Conservation (phyloP, 1,140 invertebrate genomes). For the Arctopsyche grandis region DNA sequence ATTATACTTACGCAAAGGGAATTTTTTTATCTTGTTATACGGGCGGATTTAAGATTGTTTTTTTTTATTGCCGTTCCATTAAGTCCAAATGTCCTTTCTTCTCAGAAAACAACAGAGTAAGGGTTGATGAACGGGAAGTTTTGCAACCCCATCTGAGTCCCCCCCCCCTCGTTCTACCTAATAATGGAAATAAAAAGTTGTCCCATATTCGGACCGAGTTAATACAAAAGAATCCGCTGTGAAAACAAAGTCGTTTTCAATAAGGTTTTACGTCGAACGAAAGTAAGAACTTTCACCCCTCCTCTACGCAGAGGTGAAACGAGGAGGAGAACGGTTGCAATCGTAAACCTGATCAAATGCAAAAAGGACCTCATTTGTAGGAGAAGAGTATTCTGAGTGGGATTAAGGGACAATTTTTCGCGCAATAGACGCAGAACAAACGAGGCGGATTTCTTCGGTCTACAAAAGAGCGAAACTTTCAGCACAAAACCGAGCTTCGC, state of each 20-base stretch:
- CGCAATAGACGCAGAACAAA: conserved; percentile 43
- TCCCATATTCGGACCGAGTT: conserved; percentile 15
- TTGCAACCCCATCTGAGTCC: too few species aligned
- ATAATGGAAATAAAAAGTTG: conserved; percentile 9
- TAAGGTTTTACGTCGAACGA: not conserved
- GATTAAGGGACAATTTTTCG: conserved; percentile 40
- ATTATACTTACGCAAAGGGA: too few species aligned
- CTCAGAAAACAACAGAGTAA: too few species aligned
- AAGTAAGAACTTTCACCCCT: conserved; percentile 1
- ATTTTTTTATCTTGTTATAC: too few species aligned
- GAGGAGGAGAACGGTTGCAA: not conserved
- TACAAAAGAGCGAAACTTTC: not conserved
- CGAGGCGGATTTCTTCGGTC: conserved; percentile 41
- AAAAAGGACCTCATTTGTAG: conserved; percentile 13
- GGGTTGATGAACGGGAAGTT: too few species aligned
- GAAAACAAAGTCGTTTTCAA: conserved; percentile 25
- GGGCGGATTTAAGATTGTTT: too few species aligned
- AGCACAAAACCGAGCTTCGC: not conserved
- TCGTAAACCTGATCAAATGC: conserved; percentile 23
- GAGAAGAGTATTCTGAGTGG: conserved; percentile 21
- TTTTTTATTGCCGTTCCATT: too few species aligned
- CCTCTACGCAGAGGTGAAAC: not conserved
- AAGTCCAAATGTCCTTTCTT: too few species aligned
- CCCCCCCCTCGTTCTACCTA: not conserved
- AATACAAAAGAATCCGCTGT: not conserved